Base-by-base conservation (phyloP, 2,888 invertebrate genomes). In the Teinopalpus imperialis region DNA sequence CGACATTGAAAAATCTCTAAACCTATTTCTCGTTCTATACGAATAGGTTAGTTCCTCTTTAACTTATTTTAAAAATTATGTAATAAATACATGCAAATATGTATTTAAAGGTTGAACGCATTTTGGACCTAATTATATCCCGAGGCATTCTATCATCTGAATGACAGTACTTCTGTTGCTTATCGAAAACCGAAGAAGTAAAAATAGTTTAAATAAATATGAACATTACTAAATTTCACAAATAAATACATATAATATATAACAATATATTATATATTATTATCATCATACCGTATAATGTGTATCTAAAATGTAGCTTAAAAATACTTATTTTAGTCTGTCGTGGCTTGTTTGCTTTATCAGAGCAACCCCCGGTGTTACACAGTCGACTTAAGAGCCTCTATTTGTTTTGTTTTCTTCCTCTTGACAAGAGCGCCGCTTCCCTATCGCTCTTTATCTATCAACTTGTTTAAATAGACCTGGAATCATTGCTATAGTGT, bases 371-470 rank as follows among this genome's bases (percentile, higher is more conserved):
- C 73, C 80, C 57, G 70, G 76, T 80, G 72, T 82, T 81, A 80
- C 79, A 74, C 78, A 65, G 66, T 58, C 61, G 64, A 54, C 58
- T 68, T 63, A 56, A 64, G 66, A 71, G 74, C 73, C 65, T 74
- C 59, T 79, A 74, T 79, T 80, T 81, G 73, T 79, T 80, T 74
- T 69, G 69, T 73, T 75, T 76, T 71, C 70, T 75, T 72, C 69
- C 66, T 67, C 61, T 65, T 69, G 75, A 77, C 80, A 78, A 79
- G 76, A 80, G 69, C 63, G 69, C 80, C 79, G 77, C 77, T 66
- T 57, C 63, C 63, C 69, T 79, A 77, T 80, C 81, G 74, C 73
- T 61, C 70, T 81, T 80, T 81, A 79, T 81, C 80, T 81, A 78
- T 80, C 75, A 81, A 76, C 74, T 71, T 70, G 74, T 74, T 68